These are phyloP conservation scores for Glaucomys volans DNA, from an alignment of 2,113 vertebrate species.

Conservation along the genomic window DNA sequence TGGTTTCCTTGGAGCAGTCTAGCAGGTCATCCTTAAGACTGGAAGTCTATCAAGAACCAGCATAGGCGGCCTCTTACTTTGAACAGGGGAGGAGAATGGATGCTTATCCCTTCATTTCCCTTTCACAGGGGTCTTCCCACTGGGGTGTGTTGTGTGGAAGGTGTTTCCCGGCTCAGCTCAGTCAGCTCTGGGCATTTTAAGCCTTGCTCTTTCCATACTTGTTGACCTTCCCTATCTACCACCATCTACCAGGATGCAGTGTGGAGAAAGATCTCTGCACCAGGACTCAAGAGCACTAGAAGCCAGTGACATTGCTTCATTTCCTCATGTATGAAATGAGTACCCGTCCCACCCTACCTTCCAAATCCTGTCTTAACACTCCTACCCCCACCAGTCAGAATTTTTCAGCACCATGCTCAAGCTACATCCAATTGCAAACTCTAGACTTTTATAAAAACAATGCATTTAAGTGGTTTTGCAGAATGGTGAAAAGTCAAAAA, in stretches of 20 bases:
- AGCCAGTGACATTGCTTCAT: neutral
- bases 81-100: slow-evolving; percentile 4
- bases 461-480: neutral
- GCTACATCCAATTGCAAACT: neutral
- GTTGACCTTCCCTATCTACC: neutral
- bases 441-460: neutral
- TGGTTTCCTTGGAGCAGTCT: slow-evolving; percentile 61
- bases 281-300: neutral
- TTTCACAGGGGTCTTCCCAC: neutral
- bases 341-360: neutral
- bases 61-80: neutral
- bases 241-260: neutral
- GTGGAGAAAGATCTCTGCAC: neutral
- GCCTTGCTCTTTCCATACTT: neutral
- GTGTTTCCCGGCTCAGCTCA: neutral
- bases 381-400: neutral
- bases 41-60: neutral
- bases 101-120: neutral
- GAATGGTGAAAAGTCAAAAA: neutral
- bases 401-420: neutral
- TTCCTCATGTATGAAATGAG: neutral
- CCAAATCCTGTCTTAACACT: neutral
- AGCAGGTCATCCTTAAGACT: neutral
- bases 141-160: neutral
- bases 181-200: neutral